These are phyloP conservation scores for Gonatopus flavifemur DNA, from an alignment of 1,140 invertebrate species.

Conservation along the genomic window DNA sequence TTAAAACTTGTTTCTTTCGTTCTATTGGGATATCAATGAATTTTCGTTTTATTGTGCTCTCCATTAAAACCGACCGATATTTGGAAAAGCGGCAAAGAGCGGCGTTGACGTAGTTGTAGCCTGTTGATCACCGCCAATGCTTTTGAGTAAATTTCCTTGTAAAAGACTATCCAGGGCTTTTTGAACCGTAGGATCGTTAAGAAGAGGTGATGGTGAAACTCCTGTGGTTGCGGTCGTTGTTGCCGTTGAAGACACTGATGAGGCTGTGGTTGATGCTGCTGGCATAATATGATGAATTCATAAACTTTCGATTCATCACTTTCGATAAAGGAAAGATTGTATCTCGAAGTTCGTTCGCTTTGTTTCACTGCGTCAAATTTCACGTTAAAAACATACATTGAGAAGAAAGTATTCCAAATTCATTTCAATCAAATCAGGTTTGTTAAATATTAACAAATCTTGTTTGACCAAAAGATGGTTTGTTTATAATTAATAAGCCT, in stretches of 20 bases:
- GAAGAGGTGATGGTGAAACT: constrained; percentile 59
- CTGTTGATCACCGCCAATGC: constrained; percentile 50
- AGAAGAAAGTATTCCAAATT: no score
- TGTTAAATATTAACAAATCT: no score
- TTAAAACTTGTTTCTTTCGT: neutral
- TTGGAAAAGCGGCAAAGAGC: constrained; percentile 54
- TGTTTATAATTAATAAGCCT: no score
- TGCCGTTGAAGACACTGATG: constrained; percentile 31
- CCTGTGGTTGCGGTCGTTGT: constrained; percentile 31
- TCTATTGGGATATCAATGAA: neutral
- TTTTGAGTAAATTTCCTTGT: constrained; percentile 65
- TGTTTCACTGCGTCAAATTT: constrained; percentile 12
- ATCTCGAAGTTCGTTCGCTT: constrained; percentile 25
- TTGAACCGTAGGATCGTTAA: constrained; percentile 73
- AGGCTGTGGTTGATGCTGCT: constrained; percentile 34
- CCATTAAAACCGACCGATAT: constrained; percentile 52
- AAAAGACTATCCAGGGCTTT: constrained; percentile 76
- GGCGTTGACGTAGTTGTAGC: constrained; percentile 35
- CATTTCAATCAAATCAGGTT: no score
- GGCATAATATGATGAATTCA: constrained; percentile 28
- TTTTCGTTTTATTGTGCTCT: neutral
- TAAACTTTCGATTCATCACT: constrained; percentile 19
- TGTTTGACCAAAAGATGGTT: no score
- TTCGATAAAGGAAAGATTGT: constrained; percentile 15
- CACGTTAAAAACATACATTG: no score